phyloP scores from a whole-genome alignment of 2,113 vertebrate genomes.

The Sylvicapra grimmia region DNA sequence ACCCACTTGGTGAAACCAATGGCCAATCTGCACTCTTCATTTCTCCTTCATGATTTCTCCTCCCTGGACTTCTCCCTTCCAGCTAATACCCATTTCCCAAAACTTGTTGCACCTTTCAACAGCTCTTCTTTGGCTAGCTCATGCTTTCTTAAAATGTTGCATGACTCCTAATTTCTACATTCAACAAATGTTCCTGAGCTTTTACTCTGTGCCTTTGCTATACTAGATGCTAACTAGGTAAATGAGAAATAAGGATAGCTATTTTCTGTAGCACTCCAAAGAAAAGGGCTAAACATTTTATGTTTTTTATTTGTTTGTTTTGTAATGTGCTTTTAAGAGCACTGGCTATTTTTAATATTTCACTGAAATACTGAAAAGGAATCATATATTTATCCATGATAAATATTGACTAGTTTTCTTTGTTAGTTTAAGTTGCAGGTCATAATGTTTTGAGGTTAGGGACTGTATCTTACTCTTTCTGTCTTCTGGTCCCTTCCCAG shows the following conservation, averaged over 20 bases:
- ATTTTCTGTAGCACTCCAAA: background rate
- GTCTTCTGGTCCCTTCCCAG: background rate
- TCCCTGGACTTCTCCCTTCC: background rate
- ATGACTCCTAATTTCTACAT: background rate
- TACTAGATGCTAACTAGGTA: background rate
- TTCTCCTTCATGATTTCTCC: background rate
- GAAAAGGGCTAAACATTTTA: background rate
- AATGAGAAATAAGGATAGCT: background rate
- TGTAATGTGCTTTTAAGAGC: background rate
- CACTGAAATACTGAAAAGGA: background rate
- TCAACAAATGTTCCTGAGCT: background rate
- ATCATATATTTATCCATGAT: background rate
- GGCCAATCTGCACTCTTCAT: background rate
- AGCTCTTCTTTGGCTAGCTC: background rate
- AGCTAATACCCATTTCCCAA: background rate
- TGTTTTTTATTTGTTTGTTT: background rate
- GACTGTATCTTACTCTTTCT: background rate
- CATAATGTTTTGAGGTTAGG: background rate
- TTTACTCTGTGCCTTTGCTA: background rate
- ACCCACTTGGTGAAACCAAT: background rate
- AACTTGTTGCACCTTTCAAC: background rate
- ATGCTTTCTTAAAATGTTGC: background rate
- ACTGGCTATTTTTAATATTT: background rate
- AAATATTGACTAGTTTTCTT: constrained; percentile 3
- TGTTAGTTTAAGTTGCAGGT: background rate